These are phyloP conservation scores for Petrocephalus sullivani DNA, from an alignment of 2,797 vertebrate species.

Conservation along the genomic window DNA sequence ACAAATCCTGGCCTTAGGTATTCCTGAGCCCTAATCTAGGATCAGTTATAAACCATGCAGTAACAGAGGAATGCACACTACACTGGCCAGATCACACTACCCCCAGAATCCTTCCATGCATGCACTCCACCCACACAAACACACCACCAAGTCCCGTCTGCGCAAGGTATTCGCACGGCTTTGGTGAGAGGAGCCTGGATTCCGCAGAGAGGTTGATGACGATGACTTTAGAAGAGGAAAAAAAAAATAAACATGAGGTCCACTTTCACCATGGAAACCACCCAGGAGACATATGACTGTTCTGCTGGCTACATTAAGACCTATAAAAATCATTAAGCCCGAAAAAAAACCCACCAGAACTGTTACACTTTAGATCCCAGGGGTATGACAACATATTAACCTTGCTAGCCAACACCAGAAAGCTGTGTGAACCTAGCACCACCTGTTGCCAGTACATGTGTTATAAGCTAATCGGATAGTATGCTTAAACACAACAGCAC, in stretches of 20 bases:
- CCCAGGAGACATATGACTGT: constrained; percentile 7
- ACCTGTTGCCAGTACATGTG: not conserved
- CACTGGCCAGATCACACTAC: not conserved
- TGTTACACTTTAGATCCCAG: not conserved
- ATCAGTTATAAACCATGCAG: not conserved
- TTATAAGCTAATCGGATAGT: not conserved
- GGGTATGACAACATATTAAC: not conserved
- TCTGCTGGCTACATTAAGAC: not conserved
- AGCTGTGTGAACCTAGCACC: not conserved
- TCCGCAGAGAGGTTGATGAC: constrained; percentile 54
- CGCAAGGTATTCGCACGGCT: constrained; percentile 63
- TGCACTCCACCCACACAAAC: constrained; percentile 11
- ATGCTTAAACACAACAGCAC: not conserved
- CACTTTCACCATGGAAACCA: constrained; percentile 17
- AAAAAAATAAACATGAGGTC: constrained; percentile 14
- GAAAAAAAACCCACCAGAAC: not conserved
- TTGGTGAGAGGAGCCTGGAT: constrained; percentile 60
- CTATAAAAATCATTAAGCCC: not conserved
- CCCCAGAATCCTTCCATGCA: not conserved
- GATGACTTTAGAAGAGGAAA: constrained; percentile 61
- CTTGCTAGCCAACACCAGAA: not conserved
- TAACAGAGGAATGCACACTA: not conserved
- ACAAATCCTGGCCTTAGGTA: not conserved
- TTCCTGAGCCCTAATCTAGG: not conserved
- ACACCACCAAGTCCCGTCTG: constrained; percentile 73